These are phyloP conservation scores for Laticauda laticaudata DNA, from an alignment of 2,113 vertebrate species.

Conservation along the genomic window DNA sequence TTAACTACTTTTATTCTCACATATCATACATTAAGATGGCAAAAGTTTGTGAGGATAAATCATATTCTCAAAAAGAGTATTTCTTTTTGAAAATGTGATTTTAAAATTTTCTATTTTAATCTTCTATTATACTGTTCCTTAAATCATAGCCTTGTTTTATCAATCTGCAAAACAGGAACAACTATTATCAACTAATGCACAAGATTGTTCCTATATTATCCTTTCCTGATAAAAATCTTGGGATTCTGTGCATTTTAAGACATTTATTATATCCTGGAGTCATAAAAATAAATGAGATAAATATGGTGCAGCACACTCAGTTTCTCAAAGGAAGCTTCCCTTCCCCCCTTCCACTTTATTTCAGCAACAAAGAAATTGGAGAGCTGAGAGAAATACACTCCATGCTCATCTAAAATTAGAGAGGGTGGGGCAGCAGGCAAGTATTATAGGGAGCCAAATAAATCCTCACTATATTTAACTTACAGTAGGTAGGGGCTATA, in stretches of 20 bases:
- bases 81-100: neutral
- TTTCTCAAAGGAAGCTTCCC: neutral
- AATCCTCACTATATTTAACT: conserved; percentile 70
- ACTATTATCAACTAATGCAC: neutral
- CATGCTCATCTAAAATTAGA: conserved; percentile 23
- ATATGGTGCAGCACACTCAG: neutral
- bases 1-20: neutral
- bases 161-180: neutral
- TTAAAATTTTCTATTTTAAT: neutral
- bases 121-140: neutral
- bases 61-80: neutral
- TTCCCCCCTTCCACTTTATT: neutral
- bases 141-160: neutral
- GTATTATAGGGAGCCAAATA: conserved; percentile 66
- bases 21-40: neutral
- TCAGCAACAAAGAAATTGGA: neutral
- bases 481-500: conserved; percentile 50
- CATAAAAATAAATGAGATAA: neutral
- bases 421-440: conserved; percentile 33
- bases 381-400: neutral
- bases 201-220: neutral
- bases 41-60: neutral
- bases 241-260: neutral
- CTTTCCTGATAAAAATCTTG: neutral
- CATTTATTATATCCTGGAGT: neutral